Evolutionary conservation across 53 echinoderm and acorn worm species (phyloP).

Genomic region (Crossaster papposus): DNA sequence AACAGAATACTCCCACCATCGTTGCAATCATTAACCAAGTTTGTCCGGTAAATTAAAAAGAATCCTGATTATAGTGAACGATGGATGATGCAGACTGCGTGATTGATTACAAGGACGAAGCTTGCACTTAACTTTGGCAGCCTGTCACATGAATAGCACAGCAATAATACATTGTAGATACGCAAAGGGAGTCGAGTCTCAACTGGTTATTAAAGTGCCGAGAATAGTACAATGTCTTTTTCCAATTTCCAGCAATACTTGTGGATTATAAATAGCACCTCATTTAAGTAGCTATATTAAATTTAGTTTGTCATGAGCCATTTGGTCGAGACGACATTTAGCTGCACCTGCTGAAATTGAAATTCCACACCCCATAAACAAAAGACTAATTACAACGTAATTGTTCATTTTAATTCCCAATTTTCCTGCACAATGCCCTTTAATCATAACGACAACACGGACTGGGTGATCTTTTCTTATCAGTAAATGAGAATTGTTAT

Average conservation of each 20-base stretch:
- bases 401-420: constrained; percentile 3
- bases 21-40: constrained; percentile 7
- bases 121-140: background rate
- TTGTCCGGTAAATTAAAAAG: background rate
- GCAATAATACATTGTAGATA: no score
- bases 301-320: background rate
- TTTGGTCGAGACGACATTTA: background rate
- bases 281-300: background rate
- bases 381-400: background rate
- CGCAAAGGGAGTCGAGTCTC: no score
- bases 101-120: background rate
- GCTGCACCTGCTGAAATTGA: background rate
- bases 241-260: background rate
- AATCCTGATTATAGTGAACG: background rate
- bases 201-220: background rate
- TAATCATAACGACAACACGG: background rate
- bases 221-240: background rate
- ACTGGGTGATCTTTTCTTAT: background rate
- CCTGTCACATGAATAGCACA: background rate
- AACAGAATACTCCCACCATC: background rate
- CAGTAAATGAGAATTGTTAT: constrained; percentile 2
- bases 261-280: background rate
- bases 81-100: background rate
- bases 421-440: background rate
- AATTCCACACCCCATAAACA: background rate